Percentiles rank a stretch among this genome's conserved stretches.
phyloP scores from a whole-genome alignment of 2,113 vertebrate genomes.

The Halichoeres trimaculatus region DNA sequence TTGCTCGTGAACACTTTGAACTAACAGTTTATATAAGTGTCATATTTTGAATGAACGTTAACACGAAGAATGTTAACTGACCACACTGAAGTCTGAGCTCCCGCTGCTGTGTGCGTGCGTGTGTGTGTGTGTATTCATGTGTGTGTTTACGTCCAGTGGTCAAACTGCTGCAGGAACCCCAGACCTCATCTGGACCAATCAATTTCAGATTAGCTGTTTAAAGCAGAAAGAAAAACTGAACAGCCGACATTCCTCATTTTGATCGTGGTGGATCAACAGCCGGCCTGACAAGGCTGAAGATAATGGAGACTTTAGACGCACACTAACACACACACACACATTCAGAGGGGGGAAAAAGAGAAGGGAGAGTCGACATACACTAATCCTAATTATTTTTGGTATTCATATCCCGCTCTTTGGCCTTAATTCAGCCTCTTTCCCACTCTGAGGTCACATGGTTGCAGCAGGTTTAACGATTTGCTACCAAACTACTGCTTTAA shows the following conservation, averaged over 20 bases:
- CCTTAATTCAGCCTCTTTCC: conserved; percentile 25
- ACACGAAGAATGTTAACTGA: conserved; percentile 14
- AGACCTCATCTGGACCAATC: conserved; percentile 48
- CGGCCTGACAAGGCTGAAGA: conserved; percentile 42
- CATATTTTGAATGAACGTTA: too few relatives aligned
- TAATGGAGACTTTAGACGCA: conserved; percentile 38
- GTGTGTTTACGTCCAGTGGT: conserved; percentile 7
- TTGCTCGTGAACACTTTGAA: too few relatives aligned
- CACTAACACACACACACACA: conserved; percentile 20
- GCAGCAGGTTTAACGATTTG: conserved; percentile 15
- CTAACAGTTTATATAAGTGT: too few relatives aligned
- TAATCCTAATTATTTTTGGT: conserved; percentile 43
- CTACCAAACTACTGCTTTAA: neutral
- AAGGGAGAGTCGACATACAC: conserved; percentile 11
- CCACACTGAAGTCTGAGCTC: neutral
- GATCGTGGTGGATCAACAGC: conserved; percentile 42
- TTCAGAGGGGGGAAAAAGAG: conserved; percentile 14
- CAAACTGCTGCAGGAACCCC: conserved; percentile 22
- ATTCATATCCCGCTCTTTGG: conserved; percentile 48
- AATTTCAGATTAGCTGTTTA: conserved; percentile 53
- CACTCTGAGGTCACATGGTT: conserved; percentile 33
- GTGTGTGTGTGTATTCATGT: conserved; percentile 24
- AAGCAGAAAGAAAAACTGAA: conserved; percentile 24
- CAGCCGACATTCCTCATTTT: conserved; percentile 41
- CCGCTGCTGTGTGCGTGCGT: conserved; percentile 6